Base-by-base conservation (phyloP, 2,113 vertebrate species). In the Microcebus lehilahytsara region DNA sequence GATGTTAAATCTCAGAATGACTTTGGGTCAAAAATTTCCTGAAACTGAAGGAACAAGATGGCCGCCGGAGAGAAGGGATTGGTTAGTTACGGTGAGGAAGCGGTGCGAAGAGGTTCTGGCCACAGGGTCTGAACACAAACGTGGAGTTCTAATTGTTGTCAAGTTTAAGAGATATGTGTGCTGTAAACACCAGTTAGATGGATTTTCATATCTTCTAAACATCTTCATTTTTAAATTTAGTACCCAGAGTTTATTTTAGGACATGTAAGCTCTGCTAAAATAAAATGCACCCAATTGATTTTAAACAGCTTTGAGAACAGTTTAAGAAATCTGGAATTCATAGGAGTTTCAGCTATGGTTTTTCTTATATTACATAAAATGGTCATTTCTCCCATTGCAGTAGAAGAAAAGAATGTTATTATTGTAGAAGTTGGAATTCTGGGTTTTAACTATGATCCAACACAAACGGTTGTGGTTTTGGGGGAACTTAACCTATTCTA, bases 321-420 rank as follows among this genome's bases (percentile, higher is more conserved):
- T 98, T 98, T 94, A 94, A 95, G 96, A 97, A 98, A 85, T 95
- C 97, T 98, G 98, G 98, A 98, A 98, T 98, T 98, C 98, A 98
- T 96, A 98, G 97, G 95, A 71, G 87, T 97, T 98, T 98, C 97
- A 98, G 98, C 97, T 97, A 97, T 97, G 90, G 98, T 97, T 98
- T 98, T 98, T 98, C 97, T 98, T 88, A 96, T 97, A 97, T 98
- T 98, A 98, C 96, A 98, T 98, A 98, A 98, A 99, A 98, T 98
- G 98, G 97, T 98, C 98, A 98, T 97, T 99, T 98, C 98, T 98
- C 98, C 98, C 98, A 98, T 98, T 99, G 98, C 97, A 62, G 95
- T 96, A 98, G 97, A 98, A 98, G 99, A 98, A 96, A 98, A 98
- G 98, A 99, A 99, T 99, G 99, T 98, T 98, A 98, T 98, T 99